Evolutionary conservation across 1,140 invertebrate genomes (phyloP).

Genomic region (Trachymyrmex septentrionalis): DNA sequence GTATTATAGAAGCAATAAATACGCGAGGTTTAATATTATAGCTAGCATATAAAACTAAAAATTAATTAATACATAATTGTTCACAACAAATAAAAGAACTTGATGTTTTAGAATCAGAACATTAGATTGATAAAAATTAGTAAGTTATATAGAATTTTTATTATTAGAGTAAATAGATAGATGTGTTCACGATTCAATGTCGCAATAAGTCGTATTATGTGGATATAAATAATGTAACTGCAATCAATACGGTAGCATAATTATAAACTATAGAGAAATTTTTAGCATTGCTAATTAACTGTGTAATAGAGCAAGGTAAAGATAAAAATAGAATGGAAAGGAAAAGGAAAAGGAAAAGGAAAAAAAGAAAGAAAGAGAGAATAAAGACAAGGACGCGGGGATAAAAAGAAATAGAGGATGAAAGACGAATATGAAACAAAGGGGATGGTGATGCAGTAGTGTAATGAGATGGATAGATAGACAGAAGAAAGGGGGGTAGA

Average conservation of each 20-base stretch:
- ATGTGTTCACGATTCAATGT: background rate
- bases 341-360: constrained; percentile 1
- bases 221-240: background rate
- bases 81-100: background rate
- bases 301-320: constrained; percentile 31
- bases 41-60: background rate
- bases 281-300: constrained; percentile 25
- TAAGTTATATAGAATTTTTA: background rate
- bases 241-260: background rate
- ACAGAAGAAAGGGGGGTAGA: background rate
- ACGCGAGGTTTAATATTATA: background rate
- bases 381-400: background rate
- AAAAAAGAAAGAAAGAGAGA: background rate
- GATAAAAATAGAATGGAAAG: constrained; percentile 50
- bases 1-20: background rate
- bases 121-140: background rate
- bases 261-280: constrained; percentile 11
- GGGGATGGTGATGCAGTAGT: constrained; percentile 17
- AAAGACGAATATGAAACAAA: constrained; percentile 23
- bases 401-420: constrained; percentile 18
- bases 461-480: constrained; percentile 11
- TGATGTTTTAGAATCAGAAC: background rate
- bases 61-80: background rate
- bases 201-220: background rate
- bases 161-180: background rate